phyloP scores from a whole-genome alignment of 2,113 vertebrate genomes.

The Mystacornis crossleyi region DNA sequence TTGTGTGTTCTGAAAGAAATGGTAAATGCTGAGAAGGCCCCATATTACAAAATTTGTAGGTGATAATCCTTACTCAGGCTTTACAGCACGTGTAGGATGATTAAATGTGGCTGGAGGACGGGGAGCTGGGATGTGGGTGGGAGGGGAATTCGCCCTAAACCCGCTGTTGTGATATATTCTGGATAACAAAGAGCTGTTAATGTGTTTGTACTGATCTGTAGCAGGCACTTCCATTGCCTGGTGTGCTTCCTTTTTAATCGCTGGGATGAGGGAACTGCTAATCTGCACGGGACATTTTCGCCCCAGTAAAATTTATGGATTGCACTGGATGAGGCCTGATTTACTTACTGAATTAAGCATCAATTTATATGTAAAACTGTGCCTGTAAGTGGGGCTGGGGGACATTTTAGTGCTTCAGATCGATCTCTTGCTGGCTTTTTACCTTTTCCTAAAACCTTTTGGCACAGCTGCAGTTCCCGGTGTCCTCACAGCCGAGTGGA shows the following conservation, averaged over 20 bases:
- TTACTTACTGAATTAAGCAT: constrained; percentile 24
- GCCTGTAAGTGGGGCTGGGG: neutral
- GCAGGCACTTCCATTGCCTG: neutral
- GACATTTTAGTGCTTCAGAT: neutral
- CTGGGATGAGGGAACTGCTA: neutral
- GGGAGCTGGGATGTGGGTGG: neutral
- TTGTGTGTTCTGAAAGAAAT: neutral
- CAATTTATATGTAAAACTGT: neutral
- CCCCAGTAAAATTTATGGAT: constrained; percentile 6
- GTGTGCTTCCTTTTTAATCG: neutral
- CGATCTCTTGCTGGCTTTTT: neutral
- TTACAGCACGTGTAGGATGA: neutral
- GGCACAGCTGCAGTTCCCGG: neutral
- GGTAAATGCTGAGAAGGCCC: neutral
- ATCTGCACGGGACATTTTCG: neutral
- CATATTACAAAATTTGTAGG: neutral
- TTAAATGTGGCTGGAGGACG: neutral
- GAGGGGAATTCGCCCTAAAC: neutral
- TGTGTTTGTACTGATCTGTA: neutral
- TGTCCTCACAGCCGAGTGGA: neutral
- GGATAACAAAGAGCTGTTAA: neutral
- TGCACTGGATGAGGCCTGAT: neutral
- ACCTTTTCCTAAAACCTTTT: constrained; percentile 33
- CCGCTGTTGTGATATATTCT: neutral
- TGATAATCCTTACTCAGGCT: constrained; percentile 2